Base-by-base conservation (phyloP, 2,113 vertebrate species). In the Neopipo cinnamomea region DNA sequence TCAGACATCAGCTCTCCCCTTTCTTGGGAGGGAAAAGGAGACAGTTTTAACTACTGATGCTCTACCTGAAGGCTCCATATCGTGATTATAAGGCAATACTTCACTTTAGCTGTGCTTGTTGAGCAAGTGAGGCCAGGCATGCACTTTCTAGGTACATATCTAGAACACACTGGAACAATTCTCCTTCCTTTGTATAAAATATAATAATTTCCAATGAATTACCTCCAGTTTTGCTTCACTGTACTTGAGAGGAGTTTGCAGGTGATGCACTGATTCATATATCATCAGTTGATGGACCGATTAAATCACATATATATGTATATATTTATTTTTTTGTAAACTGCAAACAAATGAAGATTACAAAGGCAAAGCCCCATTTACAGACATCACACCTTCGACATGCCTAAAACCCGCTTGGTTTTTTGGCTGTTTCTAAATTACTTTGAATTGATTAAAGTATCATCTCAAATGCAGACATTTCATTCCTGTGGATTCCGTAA, bases 331-430 rank as follows among this genome's bases (percentile, higher is more conserved):
- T 14, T 28, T 55, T 88, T 91, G 73, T 78, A 66, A 95, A 88
- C 47, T 88, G 67, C 82, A 93, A 96, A 76, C 30, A 89, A 84
- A 25, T 11, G 28, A 95, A 88, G 79, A 90, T 89, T 91, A 85
- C 71, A 81, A 27, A 91, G 58, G 73, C 39, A 67, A 79, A 94
- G 65, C 20, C 66, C 50, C 25, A 56, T 94, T 96, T 94, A 97
- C 12, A 85, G 65, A 89, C 72, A 84, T 95, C 89, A 96, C 95
- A 97, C 91, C 88, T 97, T 93, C 52, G 67, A 18, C 14, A 28
- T 16, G 41, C 75, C 77, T 93, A 55, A 88, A 94, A 95, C 72
- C 39, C 67, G 61, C 8, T 22, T 63, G 61, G 65, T 62, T 47
- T 39, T 39, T 41, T 42, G 30, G 35, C 41, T 46, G 28, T 49